phyloP scores from a whole-genome alignment of 2,888 invertebrate genomes.

The Mythimna lalbum region DNA sequence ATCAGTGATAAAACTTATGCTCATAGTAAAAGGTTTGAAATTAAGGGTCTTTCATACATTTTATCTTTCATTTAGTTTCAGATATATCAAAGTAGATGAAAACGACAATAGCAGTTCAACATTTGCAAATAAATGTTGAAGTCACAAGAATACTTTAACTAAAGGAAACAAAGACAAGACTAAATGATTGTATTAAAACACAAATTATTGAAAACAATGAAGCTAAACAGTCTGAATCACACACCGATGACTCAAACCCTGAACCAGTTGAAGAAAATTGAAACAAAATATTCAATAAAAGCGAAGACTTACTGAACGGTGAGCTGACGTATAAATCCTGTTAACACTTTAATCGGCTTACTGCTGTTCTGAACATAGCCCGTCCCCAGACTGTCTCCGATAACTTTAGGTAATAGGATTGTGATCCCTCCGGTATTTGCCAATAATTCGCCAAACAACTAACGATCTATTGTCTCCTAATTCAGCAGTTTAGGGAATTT shows the following conservation, averaged over 20 bases:
- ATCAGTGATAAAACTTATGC: no score
- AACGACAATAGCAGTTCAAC: not conserved
- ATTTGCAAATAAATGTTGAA: not conserved
- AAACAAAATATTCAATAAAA: slow-evolving; percentile 43
- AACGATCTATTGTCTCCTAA: slow-evolving; percentile 39
- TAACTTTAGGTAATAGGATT: slow-evolving; percentile 61
- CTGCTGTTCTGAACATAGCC: slow-evolving; percentile 32
- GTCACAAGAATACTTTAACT: not conserved
- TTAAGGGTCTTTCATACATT: not conserved
- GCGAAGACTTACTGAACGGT: slow-evolving; percentile 40
- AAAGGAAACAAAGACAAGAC: not conserved
- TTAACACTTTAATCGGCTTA: slow-evolving; percentile 60
- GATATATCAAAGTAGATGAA: not conserved
- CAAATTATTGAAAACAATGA: slow-evolving; percentile 33
- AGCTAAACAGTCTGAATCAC: slow-evolving; percentile 23
- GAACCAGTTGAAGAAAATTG: slow-evolving; percentile 45
- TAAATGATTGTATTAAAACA: slow-evolving; percentile 28
- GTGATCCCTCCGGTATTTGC: slow-evolving; percentile 47
- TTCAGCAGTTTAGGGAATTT: slow-evolving; percentile 6
- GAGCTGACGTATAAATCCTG: slow-evolving; percentile 53
- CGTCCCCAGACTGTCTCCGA: slow-evolving; percentile 28
- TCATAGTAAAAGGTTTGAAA: not conserved
- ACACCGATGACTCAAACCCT: slow-evolving; percentile 34
- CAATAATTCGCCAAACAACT: slow-evolving; percentile 41
- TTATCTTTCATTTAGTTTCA: not conserved